These are phyloP conservation scores for Pantherophis alleghaniensis DNA, from an alignment of 2,797 vertebrate genomes.

Conservation along the genomic window DNA sequence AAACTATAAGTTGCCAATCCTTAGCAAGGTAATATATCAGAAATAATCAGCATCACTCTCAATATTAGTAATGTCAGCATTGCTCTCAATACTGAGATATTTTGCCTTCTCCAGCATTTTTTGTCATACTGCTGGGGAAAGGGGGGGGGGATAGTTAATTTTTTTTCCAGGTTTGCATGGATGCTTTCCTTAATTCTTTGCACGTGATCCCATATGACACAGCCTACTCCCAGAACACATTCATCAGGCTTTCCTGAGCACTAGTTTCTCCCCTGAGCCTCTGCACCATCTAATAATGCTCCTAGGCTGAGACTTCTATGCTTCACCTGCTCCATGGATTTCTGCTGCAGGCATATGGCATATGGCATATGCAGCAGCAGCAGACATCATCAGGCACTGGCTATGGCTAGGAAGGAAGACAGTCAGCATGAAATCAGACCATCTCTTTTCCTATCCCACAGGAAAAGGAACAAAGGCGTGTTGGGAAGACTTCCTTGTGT, in stretches of 20 bases:
- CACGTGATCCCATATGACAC: neutral
- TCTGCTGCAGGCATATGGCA: neutral
- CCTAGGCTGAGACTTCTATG: neutral
- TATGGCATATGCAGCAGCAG: neutral
- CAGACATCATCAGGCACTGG: neutral
- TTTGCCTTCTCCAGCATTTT: neutral
- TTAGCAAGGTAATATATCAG: neutral
- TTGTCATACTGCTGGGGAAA: neutral
- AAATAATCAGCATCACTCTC: neutral
- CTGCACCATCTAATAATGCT: neutral
- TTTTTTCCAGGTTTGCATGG: neutral
- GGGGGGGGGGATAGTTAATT: neutral
- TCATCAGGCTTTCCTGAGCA: constrained; percentile 3
- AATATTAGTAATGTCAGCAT: neutral
- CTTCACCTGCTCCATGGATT: constrained; percentile 9
- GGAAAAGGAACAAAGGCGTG: constrained; percentile 32
- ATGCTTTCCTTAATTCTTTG: neutral
- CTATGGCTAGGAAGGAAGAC: constrained; percentile 36
- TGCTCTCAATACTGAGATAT: neutral
- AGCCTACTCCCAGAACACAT: neutral
- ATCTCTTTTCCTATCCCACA: neutral
- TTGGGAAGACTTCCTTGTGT: neutral
- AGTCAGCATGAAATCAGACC: constrained; percentile 28
- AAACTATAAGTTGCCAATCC: neutral
- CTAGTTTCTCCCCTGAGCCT: constrained; percentile 11